Percentiles rank a stretch among this genome's conserved stretches.
These are phyloP conservation scores for Prosapia bicincta DNA, from an alignment of 2,888 invertebrate species.

Conservation along the genomic window DNA sequence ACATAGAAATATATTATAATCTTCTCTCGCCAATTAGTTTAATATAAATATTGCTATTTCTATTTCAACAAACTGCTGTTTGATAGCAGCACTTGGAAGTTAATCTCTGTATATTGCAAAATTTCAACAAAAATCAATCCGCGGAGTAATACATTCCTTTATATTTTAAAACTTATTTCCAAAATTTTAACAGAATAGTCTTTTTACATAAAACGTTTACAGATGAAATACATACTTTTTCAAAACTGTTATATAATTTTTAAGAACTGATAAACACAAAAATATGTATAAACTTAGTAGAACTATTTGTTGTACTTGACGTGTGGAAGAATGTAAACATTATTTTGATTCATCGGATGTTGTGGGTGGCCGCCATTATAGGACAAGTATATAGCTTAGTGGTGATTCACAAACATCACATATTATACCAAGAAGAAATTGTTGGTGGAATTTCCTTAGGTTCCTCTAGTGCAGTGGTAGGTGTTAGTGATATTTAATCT, in stretches of 20 bases:
- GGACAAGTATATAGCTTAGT: conserved; percentile 13
- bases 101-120: neutral
- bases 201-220: too few relatives aligned
- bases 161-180: neutral
- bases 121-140: neutral
- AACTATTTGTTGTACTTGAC: neutral
- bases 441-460: neutral
- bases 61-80: neutral
- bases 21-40: too few relatives aligned
- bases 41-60: neutral
- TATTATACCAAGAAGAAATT: neutral
- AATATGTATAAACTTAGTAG: too few relatives aligned
- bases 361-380: conserved; percentile 16
- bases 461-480: conserved; percentile 8
- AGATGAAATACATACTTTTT: too few relatives aligned
- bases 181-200: too few relatives aligned
- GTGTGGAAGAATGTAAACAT: conserved; percentile 9
- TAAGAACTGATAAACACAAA: too few relatives aligned
- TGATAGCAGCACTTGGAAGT: neutral
- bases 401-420: neutral
- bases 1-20: too few relatives aligned
- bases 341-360: conserved; percentile 16
- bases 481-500: neutral
- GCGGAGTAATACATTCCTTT: neutral
- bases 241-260: too few relatives aligned